These are phyloP conservation scores for Labeo rohita DNA, from an alignment of 2,113 vertebrate genomes.

Conservation along the genomic window DNA sequence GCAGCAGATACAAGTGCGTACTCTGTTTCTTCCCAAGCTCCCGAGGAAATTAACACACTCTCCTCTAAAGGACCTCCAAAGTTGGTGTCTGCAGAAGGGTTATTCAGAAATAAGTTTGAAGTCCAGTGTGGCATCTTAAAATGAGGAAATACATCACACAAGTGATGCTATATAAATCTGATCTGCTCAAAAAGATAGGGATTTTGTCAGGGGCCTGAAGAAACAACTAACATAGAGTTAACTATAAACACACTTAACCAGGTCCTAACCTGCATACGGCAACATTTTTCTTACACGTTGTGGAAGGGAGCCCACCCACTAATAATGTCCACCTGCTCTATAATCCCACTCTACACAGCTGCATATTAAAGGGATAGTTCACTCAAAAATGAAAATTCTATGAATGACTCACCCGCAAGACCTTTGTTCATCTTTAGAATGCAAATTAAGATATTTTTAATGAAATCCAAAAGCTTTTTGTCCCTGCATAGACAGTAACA, in stretches of 20 bases:
- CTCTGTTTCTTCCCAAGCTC: slow-evolving; percentile 18
- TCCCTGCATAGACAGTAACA: too few relatives aligned
- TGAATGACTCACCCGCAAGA: too few relatives aligned
- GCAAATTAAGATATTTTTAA: too few relatives aligned
- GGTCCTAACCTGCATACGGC: background rate
- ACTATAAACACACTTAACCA: background rate
- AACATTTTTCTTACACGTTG: background rate
- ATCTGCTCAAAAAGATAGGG: background rate
- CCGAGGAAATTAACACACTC: slow-evolving; percentile 49
- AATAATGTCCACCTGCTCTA: background rate
- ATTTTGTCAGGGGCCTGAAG: background rate
- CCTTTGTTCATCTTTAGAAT: too few relatives aligned
- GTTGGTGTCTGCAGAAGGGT: slow-evolving; percentile 35
- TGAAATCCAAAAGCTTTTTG: too few relatives aligned
- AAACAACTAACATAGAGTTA: background rate
- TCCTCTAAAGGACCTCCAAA: slow-evolving; percentile 37
- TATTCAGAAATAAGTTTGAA: slow-evolving; percentile 36
- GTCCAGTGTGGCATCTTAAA: slow-evolving; percentile 20
- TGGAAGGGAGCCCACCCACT: background rate
- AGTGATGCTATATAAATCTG: background rate
- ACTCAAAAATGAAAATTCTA: too few relatives aligned
- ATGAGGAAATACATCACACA: background rate
- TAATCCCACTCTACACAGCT: too few relatives aligned
- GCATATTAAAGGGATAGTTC: too few relatives aligned
- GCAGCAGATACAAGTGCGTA: background rate